A percentile compares a stretch with the other conserved stretches of the same genome.
Evolutionary conservation across 2,888 invertebrate species (phyloP).

Genomic region (Synanthedon tipuliformis): DNA sequence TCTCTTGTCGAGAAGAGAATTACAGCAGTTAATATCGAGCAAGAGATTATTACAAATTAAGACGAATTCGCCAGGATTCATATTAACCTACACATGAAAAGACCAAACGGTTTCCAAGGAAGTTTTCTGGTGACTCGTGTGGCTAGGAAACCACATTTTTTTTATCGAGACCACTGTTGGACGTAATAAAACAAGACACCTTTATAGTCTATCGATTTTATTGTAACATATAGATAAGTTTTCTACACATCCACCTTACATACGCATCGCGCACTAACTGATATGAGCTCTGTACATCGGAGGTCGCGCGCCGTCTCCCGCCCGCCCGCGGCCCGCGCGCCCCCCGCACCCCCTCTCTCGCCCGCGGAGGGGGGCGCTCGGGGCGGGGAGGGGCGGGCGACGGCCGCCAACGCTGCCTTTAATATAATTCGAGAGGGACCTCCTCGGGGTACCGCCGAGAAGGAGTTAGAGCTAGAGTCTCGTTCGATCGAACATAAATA

Average conservation of each 20-base stretch:
- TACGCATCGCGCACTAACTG: constrained; percentile 52
- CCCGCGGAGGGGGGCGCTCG: constrained; percentile 7
- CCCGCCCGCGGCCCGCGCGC: constrained; percentile 4
- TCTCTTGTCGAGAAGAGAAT: too few species aligned
- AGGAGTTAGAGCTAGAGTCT: not conserved
- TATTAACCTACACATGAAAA: too few species aligned
- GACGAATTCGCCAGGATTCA: too few species aligned
- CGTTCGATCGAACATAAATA: constrained; percentile 33
- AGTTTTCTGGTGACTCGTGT: too few species aligned
- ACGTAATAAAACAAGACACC: constrained; percentile 29
- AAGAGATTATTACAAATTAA: too few species aligned
- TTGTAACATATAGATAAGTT: constrained; percentile 63
- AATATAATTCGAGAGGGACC: not conserved
- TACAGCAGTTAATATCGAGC: too few species aligned
- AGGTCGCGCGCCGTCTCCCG: constrained; percentile 7
- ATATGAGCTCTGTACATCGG: constrained; percentile 55
- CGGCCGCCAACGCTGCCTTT: not conserved
- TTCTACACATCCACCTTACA: constrained; percentile 63
- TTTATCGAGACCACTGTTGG: too few species aligned
- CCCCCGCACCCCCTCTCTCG: not conserved
- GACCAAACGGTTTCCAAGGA: too few species aligned
- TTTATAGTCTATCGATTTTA: constrained; percentile 56
- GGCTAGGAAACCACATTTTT: too few species aligned
- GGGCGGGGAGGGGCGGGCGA: constrained; percentile 9
- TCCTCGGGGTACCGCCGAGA: constrained; percentile 2